Evolutionary conservation across 1,140 invertebrate genomes (phyloP), one percentile per base, ranked within the genome.

Genomic region (Tribolium castaneum): DNA sequence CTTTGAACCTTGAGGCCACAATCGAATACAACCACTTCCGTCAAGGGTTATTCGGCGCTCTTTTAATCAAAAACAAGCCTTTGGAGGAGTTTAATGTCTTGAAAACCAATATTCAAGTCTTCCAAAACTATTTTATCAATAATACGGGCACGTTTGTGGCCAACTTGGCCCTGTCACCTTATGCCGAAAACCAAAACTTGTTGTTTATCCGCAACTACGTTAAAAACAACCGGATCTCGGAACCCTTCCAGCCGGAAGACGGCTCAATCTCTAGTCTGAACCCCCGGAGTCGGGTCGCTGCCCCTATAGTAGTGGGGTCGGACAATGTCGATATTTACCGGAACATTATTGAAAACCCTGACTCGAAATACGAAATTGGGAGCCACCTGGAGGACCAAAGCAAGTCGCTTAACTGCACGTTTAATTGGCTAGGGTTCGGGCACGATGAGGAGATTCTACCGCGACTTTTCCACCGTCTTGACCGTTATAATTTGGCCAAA

Each of bases 341-440:
- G 76, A 99, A 99, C 86, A 95, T 97, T 76, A 91, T 99, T 51
- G 91, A 96, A 73, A 99, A 99, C 89, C 93, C 92, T 0, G 92
- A 94, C 62, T 97, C 96, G 10, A 91, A 90, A 72, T 99, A 95
- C 85, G 98, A 99, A 89, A 94, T 99, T 56, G 97, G 96, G 0
- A 98, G 96, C 1, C 98, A 99, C 84, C 88, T 99, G 1, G 93
- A 95, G 82, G 97, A 99, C 86, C 98, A 98, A 84, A 97, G 96
- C 81, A 94, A 95, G 87, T 89, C 92, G n/a, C 94, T 99, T 6
- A 96, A 99, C 86, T 98, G 96, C 78, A 95, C 95, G 3, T 95
- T 91, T 82, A 99, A 99, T 85, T 99, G 97, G 95, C 90, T 99
- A 78, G 96, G 97, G 10, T 93, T 89, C 82, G 89, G 89, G 1